Conservation (phyloP, 53 echinoderm and acorn worm species). For the Hippasteria phrygiana region DNA sequence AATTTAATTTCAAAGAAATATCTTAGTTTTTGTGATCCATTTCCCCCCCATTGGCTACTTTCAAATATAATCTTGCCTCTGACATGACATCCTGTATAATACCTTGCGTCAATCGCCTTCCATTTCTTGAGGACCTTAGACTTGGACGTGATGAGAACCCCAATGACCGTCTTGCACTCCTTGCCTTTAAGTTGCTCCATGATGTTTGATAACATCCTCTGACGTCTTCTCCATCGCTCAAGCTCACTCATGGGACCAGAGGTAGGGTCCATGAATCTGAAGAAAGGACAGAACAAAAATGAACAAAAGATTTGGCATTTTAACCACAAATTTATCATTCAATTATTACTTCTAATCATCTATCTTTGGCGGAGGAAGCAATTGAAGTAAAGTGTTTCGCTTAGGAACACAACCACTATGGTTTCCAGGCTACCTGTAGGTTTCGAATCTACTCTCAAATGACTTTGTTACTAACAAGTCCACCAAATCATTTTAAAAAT, state of each 20-base stretch:
- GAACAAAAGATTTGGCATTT: not conserved
- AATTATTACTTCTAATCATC: too few species aligned
- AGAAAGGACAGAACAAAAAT: too few species aligned
- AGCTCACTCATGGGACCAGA: constrained; percentile 94
- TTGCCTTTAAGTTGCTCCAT: constrained; percentile 99
- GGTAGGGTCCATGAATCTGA: constrained; percentile 94
- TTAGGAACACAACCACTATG: too few species aligned
- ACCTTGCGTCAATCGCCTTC: constrained; percentile 98
- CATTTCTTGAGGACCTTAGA: constrained; percentile 99
- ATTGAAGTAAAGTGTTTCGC: too few species aligned
- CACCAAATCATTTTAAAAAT: too few species aligned
- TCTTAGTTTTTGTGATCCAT: too few species aligned
- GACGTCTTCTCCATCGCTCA: constrained; percentile 94
- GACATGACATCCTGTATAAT: not conserved
- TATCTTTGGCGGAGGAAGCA: too few species aligned
- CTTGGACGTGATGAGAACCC: constrained; percentile 98
- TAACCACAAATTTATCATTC: not conserved
- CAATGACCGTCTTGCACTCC: constrained; percentile 98
- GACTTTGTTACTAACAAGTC: too few species aligned
- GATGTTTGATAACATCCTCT: constrained; percentile 96
- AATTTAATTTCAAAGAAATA: too few species aligned
- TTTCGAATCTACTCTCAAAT: too few species aligned
- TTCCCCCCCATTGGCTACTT: not conserved
- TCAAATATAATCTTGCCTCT: too few species aligned
- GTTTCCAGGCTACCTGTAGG: too few species aligned